Evolutionary conservation across 1,140 invertebrate species (phyloP).

Genomic region (Zaprionus capensis): DNA sequence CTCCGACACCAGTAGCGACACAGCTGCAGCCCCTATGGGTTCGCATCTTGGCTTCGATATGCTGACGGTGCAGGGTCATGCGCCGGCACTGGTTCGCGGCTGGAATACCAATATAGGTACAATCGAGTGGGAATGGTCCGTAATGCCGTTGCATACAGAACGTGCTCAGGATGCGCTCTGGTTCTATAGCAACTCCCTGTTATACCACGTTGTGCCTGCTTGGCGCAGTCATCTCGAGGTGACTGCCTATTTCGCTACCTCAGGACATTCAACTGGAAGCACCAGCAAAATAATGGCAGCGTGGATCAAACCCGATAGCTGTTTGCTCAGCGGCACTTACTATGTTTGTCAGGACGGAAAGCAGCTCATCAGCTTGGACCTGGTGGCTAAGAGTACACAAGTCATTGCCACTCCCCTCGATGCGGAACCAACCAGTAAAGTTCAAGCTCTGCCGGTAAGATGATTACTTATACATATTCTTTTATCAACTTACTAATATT

Average conservation of each 20-base stretch:
- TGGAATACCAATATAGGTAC: constrained; percentile 91
- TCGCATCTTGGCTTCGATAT: constrained; percentile 85
- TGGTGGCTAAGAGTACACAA: constrained; percentile 77
- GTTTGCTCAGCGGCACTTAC: constrained; percentile 87
- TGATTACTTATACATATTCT: background rate
- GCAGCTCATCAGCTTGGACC: constrained; percentile 85
- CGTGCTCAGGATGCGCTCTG: constrained; percentile 85
- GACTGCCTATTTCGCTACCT: constrained; percentile 88
- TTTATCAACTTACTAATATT: background rate
- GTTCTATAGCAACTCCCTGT: constrained; percentile 87
- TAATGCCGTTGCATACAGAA: constrained; percentile 85
- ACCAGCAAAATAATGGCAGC: constrained; percentile 87
- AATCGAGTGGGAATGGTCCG: constrained; percentile 86
- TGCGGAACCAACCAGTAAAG: constrained; percentile 34
- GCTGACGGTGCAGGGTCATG: constrained; percentile 89
- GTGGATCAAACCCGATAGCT: constrained; percentile 88
- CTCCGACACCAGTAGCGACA: constrained; percentile 83
- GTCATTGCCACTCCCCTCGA: constrained; percentile 59
- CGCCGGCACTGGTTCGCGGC: constrained; percentile 89
- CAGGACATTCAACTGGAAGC: constrained; percentile 87
- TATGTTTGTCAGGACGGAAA: constrained; percentile 86
- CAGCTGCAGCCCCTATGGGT: constrained; percentile 74
- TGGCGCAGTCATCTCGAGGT: constrained; percentile 89
- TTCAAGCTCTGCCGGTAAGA: constrained; percentile 53
- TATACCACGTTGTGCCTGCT: constrained; percentile 89